Evolutionary conservation across 2,797 vertebrate genomes (phyloP), one percentile per base, ranked within the genome.

Genomic region (Pteropus rufus): DNA sequence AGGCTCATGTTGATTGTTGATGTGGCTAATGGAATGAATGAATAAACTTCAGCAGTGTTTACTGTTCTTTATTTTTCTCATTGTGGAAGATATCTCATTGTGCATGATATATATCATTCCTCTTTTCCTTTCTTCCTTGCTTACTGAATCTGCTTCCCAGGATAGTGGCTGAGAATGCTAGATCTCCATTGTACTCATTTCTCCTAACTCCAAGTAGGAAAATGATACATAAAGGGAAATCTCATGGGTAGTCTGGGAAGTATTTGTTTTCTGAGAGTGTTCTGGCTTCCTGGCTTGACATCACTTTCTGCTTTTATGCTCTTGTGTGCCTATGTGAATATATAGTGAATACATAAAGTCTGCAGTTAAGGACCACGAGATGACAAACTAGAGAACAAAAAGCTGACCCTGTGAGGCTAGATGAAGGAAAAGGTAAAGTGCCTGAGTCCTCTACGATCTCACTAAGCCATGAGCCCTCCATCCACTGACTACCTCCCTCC

Each of bases 11-110:
- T 81, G 58, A 12, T 6, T 7, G 36, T 1, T 29, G 52, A 82
- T 64, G 39, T 26, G 46, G 44, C 65, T 77, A 86, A 82, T 16
- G 34, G 62, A 90, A 93, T 79, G 72, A 69, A 92, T 93, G 70
- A 65, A 91, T 70, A 67, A 64, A 72, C 46, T 58, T 49, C 60
- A 80, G 36, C 24, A 46, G 14, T 39, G 54, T 46, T 76, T 39
- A 41, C 39, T 60, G 31, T 49, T 89, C 69, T 31, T 72, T 56
- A 34, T 54, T 70, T 58, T 34, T 46, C 62, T n/a, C 60, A 60
- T 3, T 52, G 56, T 52, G 16, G 36, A 75, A 82, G 19, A 49
- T 49, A 49, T 49, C 49, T 49, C 49, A 49, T 16, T 49, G 49
- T 49, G 49, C 15, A 49, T 49, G 49, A 39, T 52, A 65, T 7